Percentiles rank a stretch among this genome's conserved stretches.
phyloP scores from a whole-genome alignment of 2,113 vertebrate genomes.

The Mus pahari region DNA sequence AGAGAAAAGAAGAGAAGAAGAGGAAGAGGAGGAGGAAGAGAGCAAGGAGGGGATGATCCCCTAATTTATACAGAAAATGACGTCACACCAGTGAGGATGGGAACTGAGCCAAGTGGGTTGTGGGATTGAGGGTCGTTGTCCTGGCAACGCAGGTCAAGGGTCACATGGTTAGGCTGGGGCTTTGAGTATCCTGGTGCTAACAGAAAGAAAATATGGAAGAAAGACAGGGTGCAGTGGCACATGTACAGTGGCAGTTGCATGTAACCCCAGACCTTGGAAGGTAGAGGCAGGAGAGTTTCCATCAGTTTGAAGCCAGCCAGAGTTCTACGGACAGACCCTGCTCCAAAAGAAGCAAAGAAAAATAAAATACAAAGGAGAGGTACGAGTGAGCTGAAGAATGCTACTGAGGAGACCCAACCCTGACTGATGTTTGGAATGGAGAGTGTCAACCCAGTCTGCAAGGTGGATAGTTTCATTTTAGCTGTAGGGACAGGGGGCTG shows the following conservation, averaged over 20 bases:
- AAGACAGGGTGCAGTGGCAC: not conserved
- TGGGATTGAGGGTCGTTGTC: no score
- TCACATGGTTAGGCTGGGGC: no score
- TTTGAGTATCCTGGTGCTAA: no score
- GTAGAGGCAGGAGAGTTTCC: not conserved
- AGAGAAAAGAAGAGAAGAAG: no score
- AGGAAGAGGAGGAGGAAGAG: no score
- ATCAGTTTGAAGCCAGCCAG: not conserved
- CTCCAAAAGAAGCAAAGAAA: not conserved
- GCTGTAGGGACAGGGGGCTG: not conserved
- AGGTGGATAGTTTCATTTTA: not conserved
- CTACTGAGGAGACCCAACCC: not conserved
- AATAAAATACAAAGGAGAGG: not conserved
- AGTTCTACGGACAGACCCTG: not conserved
- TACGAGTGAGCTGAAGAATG: not conserved
- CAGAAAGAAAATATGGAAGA: not conserved
- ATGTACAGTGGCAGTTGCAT: not conserved
- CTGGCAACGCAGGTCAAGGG: no score
- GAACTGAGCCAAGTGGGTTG: no score
- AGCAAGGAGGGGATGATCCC: no score
- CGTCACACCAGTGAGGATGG: no score
- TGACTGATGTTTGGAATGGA: not conserved
- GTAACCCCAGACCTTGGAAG: not conserved
- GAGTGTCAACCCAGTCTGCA: not conserved
- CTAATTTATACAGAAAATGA: no score